Evolutionary conservation across 2,113 vertebrate genomes (phyloP).

Genomic region (Paramisgurnus dabryanus): DNA sequence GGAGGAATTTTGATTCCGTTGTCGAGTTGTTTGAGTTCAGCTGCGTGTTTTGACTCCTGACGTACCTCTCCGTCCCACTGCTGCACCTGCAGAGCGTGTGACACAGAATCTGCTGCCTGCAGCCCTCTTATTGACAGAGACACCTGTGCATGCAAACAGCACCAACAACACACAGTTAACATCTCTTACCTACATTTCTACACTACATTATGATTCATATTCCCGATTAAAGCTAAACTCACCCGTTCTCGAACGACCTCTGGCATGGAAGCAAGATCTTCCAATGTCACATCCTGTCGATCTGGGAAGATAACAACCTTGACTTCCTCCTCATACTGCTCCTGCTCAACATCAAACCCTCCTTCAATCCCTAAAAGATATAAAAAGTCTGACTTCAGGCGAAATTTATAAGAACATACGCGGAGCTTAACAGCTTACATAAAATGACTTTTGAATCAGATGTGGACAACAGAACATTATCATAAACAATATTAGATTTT

Average conservation of each 20-base stretch:
- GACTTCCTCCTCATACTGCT: slow-evolving; percentile 91
- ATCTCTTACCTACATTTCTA: not conserved
- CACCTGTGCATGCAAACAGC: slow-evolving; percentile 74
- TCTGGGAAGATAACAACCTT: slow-evolving; percentile 96
- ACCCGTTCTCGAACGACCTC: slow-evolving; percentile 94
- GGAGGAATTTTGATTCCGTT: slow-evolving; percentile 93
- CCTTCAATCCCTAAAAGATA: slow-evolving; percentile 88
- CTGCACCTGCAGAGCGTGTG: slow-evolving; percentile 91
- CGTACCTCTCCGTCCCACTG: slow-evolving; percentile 98
- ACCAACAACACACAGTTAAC: not conserved
- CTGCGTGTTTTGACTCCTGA: slow-evolving; percentile 89
- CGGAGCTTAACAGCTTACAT: not conserved
- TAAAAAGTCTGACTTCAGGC: not conserved
- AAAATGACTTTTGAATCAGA: not conserved
- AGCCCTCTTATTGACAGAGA: slow-evolving; percentile 88
- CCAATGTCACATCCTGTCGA: slow-evolving; percentile 88
- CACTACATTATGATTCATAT: not conserved
- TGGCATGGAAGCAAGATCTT: slow-evolving; percentile 84
- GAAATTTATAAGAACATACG: not conserved
- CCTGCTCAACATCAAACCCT: slow-evolving; percentile 95
- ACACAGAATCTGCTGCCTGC: slow-evolving; percentile 91
- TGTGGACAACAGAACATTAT: too few species aligned
- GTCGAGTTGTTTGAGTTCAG: slow-evolving; percentile 90
- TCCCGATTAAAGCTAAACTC: slow-evolving; percentile 50
- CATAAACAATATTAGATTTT: not conserved